These are phyloP conservation scores for Amorpha juglandis DNA, from an alignment of 2,888 invertebrate species.

Conservation along the genomic window DNA sequence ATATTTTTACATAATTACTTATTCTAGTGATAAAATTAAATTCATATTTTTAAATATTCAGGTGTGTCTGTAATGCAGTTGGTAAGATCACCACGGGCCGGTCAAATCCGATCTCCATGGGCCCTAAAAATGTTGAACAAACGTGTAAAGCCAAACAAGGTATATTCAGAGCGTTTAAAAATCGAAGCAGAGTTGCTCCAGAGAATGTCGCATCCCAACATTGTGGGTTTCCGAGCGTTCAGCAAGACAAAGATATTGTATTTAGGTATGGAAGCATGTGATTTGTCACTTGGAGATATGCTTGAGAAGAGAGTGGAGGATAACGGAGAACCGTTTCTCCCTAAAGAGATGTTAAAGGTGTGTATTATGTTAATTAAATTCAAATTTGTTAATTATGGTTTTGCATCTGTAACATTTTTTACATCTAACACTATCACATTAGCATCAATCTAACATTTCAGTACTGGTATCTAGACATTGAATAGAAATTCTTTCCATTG, in stretches of 20 bases:
- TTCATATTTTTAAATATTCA: slow-evolving; percentile 48
- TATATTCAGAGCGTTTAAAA: slow-evolving; percentile 84
- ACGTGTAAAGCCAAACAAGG: slow-evolving; percentile 69
- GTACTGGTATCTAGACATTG: no score
- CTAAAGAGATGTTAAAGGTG: slow-evolving; percentile 85
- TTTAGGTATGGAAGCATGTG: slow-evolving; percentile 92
- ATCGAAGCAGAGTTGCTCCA: slow-evolving; percentile 89
- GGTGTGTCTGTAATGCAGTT: slow-evolving; percentile 91
- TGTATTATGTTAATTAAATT: neutral
- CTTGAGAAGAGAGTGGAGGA: slow-evolving; percentile 88
- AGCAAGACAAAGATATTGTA: slow-evolving; percentile 83
- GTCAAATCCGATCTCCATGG: slow-evolving; percentile 91
- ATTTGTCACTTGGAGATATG: slow-evolving; percentile 88
- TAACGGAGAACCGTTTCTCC: slow-evolving; percentile 83
- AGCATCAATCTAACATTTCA: no score
- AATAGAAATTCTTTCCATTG: no score
- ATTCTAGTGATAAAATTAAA: neutral
- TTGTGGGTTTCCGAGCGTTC: slow-evolving; percentile 89
- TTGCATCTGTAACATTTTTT: no score
- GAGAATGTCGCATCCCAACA: slow-evolving; percentile 90
- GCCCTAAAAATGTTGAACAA: slow-evolving; percentile 90
- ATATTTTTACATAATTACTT: neutral
- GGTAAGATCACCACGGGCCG: slow-evolving; percentile 88
- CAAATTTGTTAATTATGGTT: no score
- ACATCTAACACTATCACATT: no score